phyloP scores from a whole-genome alignment of 2,888 invertebrate genomes.

The Lasioglossum morio region DNA sequence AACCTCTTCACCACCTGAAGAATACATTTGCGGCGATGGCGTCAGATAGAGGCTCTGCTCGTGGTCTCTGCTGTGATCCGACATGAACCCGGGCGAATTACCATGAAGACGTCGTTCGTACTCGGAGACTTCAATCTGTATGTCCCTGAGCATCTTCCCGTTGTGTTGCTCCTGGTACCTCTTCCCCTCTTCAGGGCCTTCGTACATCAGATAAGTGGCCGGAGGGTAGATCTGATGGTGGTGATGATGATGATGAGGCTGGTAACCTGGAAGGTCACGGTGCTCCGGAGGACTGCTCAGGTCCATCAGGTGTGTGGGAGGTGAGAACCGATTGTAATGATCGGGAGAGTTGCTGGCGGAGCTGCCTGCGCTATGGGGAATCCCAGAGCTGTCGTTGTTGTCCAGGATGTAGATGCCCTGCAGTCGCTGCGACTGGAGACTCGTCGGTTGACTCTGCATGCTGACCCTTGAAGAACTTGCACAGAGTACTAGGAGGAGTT shows the following conservation, averaged over 20 bases:
- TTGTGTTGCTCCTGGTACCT: constrained; percentile 62
- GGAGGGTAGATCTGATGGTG: constrained; percentile 59
- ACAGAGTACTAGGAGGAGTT: neutral
- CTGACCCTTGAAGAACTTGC: neutral
- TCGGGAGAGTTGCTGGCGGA: constrained; percentile 81
- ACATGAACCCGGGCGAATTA: constrained; percentile 74
- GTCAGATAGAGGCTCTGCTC: constrained; percentile 75
- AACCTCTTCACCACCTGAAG: constrained; percentile 70
- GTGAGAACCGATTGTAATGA: constrained; percentile 77
- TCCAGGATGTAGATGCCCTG: constrained; percentile 71
- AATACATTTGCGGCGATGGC: constrained; percentile 72
- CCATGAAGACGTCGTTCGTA: constrained; percentile 72
- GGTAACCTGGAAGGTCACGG: constrained; percentile 63
- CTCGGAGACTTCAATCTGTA: constrained; percentile 56
- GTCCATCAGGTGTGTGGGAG: constrained; percentile 79
- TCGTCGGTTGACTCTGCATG: constrained; percentile 77
- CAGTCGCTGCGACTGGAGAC: constrained; percentile 68
- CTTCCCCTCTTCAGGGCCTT: constrained; percentile 67
- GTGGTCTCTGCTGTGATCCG: constrained; percentile 78
- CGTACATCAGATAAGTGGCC: constrained; percentile 69
- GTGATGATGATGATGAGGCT: constrained; percentile 63
- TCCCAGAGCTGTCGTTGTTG: constrained; percentile 75
- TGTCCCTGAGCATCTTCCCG: constrained; percentile 67
- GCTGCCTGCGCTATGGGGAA: constrained; percentile 79
- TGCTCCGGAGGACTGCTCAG: constrained; percentile 77